Base-by-base conservation (phyloP, 1,140 invertebrate species). In the Zeugodacus cucurbitae region DNA sequence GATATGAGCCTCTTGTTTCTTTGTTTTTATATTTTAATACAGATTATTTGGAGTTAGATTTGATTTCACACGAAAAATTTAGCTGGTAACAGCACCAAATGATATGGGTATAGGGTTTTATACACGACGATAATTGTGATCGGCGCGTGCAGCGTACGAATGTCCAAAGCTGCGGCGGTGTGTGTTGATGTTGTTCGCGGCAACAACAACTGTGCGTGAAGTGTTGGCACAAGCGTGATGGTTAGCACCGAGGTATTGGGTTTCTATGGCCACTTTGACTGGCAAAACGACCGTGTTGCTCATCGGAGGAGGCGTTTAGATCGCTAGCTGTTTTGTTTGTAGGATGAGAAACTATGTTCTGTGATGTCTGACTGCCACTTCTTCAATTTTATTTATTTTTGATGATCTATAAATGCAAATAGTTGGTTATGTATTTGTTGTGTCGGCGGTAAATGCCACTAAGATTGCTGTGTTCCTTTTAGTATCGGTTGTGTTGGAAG, bases 71-170 rank as follows among this genome's bases (percentile, higher is more conserved):
- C 44, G 29, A 44, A 64, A 37, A 17, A 54, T 54, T 86, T 34
- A 26, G 29, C 54, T 34, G 85, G 54, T 57, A 59, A 32, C 62
- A 32, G 29, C 29, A 22, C 57, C 29, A 44, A 11, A 41, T 62
- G 74, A 29, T 82, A 22, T 54, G 6, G 6, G n/a, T 8, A n/a
- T n/a, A 48, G 41, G 74, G 26, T 48, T 14, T 82, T 82, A 86
- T 8, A 58, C 44, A 1, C 20, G 87, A 37, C 48, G 54, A 91
- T 93, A 93, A 91, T 93, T 93, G 89, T 91, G 91, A 88, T 93
- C 92, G 78, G 92, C 91, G 44, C 92, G 90, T 37, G 87, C 89
- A 41, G 92, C 92, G 90, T 93, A 93, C 62, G 92, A 93, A 88
- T 93, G 91, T 89, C 90, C 91, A 89, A 91, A 89, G n/a, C 89